Conservation (phyloP, 1,140 invertebrate genomes). For the Acromyrmex heyeri region DNA sequence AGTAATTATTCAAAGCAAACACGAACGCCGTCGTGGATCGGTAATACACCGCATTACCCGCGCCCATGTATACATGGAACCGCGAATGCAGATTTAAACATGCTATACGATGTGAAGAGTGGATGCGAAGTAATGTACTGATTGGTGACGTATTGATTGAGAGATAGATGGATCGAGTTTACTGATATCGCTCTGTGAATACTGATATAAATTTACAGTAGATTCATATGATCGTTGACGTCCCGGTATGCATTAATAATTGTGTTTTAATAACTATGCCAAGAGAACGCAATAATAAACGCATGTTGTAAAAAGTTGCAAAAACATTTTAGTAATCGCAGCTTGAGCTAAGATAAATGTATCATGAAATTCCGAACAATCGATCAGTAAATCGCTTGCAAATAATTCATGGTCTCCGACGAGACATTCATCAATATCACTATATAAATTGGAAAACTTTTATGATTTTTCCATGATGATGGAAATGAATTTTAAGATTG, state of each 20-base stretch:
- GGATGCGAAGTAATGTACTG: conserved; percentile 30
- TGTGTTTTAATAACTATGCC: no score
- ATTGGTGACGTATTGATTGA: conserved; percentile 29
- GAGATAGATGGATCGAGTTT: conserved; percentile 9
- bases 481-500: no score
- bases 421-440: no score
- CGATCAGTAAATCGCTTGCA: no score
- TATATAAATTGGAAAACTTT: no score
- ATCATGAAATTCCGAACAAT: no score
- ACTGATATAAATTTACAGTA: neutral
- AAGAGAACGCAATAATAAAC: no score
- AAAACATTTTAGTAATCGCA: no score
- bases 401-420: no score
- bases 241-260: neutral
- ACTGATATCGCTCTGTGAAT: neutral
- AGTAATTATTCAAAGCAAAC: conserved; percentile 75
- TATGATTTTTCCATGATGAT: no score
- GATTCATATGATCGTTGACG: neutral
- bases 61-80: conserved; percentile 33
- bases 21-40: conserved; percentile 67
- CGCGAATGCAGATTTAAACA: conserved; percentile 31
- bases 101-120: neutral
- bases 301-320: no score
- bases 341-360: no score
- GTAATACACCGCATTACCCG: conserved; percentile 71